Base-by-base conservation (phyloP, 1,140 invertebrate species). In the Bombus picipes region DNA sequence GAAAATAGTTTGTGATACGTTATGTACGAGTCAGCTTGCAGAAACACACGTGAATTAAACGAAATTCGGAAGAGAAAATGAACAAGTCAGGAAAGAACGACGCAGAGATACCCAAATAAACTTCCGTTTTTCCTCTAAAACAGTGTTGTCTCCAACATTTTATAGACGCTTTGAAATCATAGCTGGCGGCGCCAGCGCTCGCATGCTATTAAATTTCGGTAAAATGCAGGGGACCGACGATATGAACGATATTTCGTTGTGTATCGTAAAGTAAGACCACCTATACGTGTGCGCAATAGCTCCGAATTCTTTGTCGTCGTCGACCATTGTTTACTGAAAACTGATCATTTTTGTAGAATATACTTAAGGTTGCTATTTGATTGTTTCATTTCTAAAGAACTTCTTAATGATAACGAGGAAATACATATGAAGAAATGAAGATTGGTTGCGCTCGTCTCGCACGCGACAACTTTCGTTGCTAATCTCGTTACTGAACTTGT, bases 141-240 rank as follows among this genome's bases (percentile, higher is more conserved):
- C 59, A 32, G 9, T 15, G 25, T 57, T 57, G n/a, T 75, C 32
- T 25, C 10, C 4, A 2, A 66, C 66, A 37, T 68, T 79, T 79
- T 79, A 79, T 32, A 65, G 37, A n/a, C n/a, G 75, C 25, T 39
- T 62, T 41, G 59, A 62, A 77, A 77, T 62, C 75, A 62, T 62
- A 37, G 75, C 28, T 22, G 10, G 28, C 43, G 47, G 47, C 47
- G 47, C 47, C 47, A 22, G 47, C 37, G 37, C 70, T 72, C 15
- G 70, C 41, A 32, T 39, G 59, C 47, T 28, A 18, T 76, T 76
- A 79, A 41, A 79, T 79, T 79, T 66, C 22, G 18, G 59, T 34
- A 66, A 79, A 79, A 43, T 22, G 8, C 9, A 32, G 22, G 12
- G 74, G 53, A 39, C 53, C 25, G 22, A 66, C 32, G 13, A 34